phyloP scores from a whole-genome alignment of 2,113 vertebrate species.

The Heterotis niloticus region DNA sequence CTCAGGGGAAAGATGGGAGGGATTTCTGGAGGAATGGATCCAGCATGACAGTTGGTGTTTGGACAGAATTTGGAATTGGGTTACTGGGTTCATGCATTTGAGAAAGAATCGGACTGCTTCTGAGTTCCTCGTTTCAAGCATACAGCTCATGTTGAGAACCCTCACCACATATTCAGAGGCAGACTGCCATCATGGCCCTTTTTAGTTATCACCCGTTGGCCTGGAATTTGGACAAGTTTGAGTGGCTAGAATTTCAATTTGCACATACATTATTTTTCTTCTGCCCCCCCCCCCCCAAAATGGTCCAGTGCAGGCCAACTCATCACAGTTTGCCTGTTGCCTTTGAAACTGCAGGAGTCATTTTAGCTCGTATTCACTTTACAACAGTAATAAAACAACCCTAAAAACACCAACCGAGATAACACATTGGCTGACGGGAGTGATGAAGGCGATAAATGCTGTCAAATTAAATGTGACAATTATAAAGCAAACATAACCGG shows the following conservation, averaged over 20 bases:
- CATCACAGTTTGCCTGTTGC: conserved; percentile 37
- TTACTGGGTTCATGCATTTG: neutral
- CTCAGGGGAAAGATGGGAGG: conserved; percentile 19
- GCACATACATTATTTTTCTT: conserved; percentile 22
- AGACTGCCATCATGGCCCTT: conserved; percentile 37
- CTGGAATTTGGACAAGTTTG: conserved; percentile 35
- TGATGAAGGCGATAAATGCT: neutral
- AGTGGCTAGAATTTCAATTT: conserved; percentile 32
- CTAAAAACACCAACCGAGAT: neutral
- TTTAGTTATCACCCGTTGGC: conserved; percentile 49
- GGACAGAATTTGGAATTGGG: neutral
- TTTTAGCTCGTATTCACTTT: conserved; percentile 26
- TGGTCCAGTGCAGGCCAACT: conserved; percentile 18
- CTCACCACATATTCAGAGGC: conserved; percentile 1
- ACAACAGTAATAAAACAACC: neutral
- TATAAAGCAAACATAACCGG: neutral
- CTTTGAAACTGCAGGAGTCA: conserved; percentile 40
- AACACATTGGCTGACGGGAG: neutral
- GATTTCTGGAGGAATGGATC: conserved; percentile 24
- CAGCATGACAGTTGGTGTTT: conserved; percentile 9
- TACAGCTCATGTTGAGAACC: neutral
- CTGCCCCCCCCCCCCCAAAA: conserved; percentile 39
- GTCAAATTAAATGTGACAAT: conserved; percentile 2
- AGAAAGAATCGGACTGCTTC: conserved; percentile 12
- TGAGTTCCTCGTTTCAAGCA: conserved; percentile 23